Base-by-base conservation (phyloP, 1,140 invertebrate genomes). In the Cepaea nemoralis region DNA sequence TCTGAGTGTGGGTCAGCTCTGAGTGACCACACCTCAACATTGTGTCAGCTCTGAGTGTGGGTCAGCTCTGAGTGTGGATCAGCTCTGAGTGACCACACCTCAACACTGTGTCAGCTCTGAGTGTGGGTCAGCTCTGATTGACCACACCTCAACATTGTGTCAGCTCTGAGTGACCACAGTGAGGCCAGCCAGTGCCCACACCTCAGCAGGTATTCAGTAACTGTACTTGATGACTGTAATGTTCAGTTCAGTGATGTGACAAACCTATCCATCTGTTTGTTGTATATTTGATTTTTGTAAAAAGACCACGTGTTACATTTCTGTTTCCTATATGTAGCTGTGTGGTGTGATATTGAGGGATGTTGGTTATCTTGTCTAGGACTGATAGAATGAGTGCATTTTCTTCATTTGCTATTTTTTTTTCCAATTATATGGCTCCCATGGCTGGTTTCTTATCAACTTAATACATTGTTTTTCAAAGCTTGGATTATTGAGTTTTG, bases 361-460 rank as follows among this genome's bases (percentile, higher is more conserved):
- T 22, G 3, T 22, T 10, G 50, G 50, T 55, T 24, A 55, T 55
- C 19, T 10, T 55, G 22, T n/a, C n/a, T 55, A 55, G 50, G 16
- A 55, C 19, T 55, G 50, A 55, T 55, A 55, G 50, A 24, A 55
- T 19, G 50, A 3, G 50, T 55, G 22, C 50, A 55, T 22, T 55
- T 55, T 55, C 6, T 55, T 24, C 19, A 55, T 55, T 55, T 55
- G 50, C 19, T 55, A 22, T 55, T 55, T 19, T 45, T 45, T 19
- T 45, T 45, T 19, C 19, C 50, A 14, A 55, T 55, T 63, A 31
- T 63, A 31, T 63, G 6, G 59, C 59, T 63, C 27, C 27, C 3
- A 16, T 63, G 50, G 33, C 8, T 71, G 73, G 33, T 75, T 75
- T 71, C 69, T 40, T 71, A 71, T 37, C 67, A 70, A 40, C 37